These are phyloP conservation scores for Rhadina sibilatrix DNA, from an alignment of 2,113 vertebrate genomes.

Conservation along the genomic window DNA sequence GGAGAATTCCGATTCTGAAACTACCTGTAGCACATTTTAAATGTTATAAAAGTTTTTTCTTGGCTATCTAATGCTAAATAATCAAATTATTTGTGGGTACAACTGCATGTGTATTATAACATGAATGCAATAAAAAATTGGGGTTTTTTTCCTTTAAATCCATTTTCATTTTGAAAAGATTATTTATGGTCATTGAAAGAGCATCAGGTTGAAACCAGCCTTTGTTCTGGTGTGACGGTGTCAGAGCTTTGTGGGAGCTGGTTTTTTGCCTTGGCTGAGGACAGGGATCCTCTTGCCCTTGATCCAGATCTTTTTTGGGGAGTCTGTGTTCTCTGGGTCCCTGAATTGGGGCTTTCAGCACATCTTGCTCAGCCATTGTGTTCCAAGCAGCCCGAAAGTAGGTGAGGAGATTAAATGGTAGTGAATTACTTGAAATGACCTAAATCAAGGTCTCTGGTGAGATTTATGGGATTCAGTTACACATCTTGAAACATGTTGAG, in stretches of 20 bases:
- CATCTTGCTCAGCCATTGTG: background rate
- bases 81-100: background rate
- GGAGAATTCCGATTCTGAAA: background rate
- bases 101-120: background rate
- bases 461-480: background rate
- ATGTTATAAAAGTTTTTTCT: rapidly evolving
- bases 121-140: background rate
- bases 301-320: background rate
- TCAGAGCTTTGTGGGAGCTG: background rate
- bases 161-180: rapidly evolving
- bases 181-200: background rate
- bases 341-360: background rate
- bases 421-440: background rate
- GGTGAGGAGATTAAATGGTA: background rate
- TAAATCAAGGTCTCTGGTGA: background rate
- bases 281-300: background rate
- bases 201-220: background rate
- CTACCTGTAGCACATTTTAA: background rate
- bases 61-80: background rate
- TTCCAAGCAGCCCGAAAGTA: background rate
- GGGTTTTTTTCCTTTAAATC: background rate
- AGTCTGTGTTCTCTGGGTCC: background rate
- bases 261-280: background rate
- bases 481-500: background rate
- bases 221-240: background rate